Evolutionary conservation across 2,797 vertebrate genomes (phyloP), one percentile per base, ranked within the genome.

Genomic region (Lophius americanus): DNA sequence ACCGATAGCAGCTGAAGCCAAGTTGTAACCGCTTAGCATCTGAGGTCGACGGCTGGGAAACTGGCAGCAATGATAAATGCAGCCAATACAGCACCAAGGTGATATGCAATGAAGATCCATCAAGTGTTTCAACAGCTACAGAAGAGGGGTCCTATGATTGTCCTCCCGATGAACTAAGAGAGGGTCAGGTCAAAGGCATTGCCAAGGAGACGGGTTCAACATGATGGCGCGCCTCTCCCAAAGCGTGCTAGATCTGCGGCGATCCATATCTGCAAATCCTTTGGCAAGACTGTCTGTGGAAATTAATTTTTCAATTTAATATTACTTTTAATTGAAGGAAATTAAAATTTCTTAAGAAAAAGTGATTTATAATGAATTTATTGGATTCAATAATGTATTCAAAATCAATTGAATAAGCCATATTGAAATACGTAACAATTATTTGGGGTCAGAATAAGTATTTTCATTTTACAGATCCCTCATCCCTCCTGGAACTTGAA

Each of bases 131-230:
- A 9, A 96, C 95, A 0, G 82, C 89, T 37, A 98, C 96, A 0
- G 97, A 98, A 0, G 96, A 98, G 0, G 96, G 98, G 73, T 97
- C 94, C 81, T 97, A 91, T 0, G 96, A 98, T 53, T 95, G 92
- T 58, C 60, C 84, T 7, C 92, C 88, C 36, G 56, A 63, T 0
- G 84, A 91, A 12, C 36, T 9, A 0, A 63, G 41, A 2, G 72
- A 0, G 91, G 89, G 10, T 93, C 92, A 0, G 83, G 81, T 23
- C 76, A 32, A 1, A 89, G 90, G 7, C 72, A 85, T 7, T 92
- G 84, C 13, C 86, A 69, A 1, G 81, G 82, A 5, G 90, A 93
- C 2, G 83, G 89, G 41, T n/a, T 95, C 51, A 96, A 95, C 57
- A 89, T 96, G 73, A 91, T 95, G 90, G 92, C 91, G 13, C 91